phyloP scores from a whole-genome alignment of 2,888 invertebrate species.

The Troglohyphantes excavatus region DNA sequence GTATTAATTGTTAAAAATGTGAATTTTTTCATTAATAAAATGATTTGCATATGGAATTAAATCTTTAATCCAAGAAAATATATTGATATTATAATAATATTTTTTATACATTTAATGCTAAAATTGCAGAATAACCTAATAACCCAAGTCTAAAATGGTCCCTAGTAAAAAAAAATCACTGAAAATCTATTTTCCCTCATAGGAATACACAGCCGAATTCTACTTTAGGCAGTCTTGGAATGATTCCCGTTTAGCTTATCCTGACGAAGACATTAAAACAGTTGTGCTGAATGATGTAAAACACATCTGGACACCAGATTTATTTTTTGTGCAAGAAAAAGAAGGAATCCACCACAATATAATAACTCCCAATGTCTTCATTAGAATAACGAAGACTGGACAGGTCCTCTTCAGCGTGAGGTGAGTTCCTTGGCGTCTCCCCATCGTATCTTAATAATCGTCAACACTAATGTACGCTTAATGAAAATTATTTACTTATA shows the following conservation, averaged over 20 bases:
- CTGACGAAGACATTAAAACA: not conserved
- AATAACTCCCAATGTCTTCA: conserved; percentile 24
- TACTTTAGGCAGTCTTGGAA: conserved; percentile 53
- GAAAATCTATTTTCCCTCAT: not conserved
- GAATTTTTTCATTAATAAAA: too few relatives aligned
- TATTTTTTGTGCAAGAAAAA: conserved; percentile 48
- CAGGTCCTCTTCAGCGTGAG: conserved; percentile 25
- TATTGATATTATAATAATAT: too few relatives aligned
- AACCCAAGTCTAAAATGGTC: too few relatives aligned
- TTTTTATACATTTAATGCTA: too few relatives aligned
- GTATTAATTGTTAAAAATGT: too few relatives aligned
- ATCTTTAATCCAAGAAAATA: too few relatives aligned
- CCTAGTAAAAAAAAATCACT: too few relatives aligned
- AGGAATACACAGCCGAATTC: conserved; percentile 49
- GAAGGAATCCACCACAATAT: conserved; percentile 11
- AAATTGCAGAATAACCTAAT: too few relatives aligned
- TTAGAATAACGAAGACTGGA: conserved; percentile 30
- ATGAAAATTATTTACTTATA: too few relatives aligned
- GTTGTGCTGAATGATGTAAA: not conserved
- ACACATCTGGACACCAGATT: conserved; percentile 56
- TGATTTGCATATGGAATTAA: too few relatives aligned
- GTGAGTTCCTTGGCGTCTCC: not conserved
- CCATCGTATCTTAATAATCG: too few relatives aligned
- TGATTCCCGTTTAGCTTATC: conserved; percentile 12
- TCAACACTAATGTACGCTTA: too few relatives aligned